A percentile compares a stretch with the other conserved stretches of the same genome.
Evolutionary conservation across 1,140 invertebrate species (phyloP).

Genomic region (Hycleus cichorii): DNA sequence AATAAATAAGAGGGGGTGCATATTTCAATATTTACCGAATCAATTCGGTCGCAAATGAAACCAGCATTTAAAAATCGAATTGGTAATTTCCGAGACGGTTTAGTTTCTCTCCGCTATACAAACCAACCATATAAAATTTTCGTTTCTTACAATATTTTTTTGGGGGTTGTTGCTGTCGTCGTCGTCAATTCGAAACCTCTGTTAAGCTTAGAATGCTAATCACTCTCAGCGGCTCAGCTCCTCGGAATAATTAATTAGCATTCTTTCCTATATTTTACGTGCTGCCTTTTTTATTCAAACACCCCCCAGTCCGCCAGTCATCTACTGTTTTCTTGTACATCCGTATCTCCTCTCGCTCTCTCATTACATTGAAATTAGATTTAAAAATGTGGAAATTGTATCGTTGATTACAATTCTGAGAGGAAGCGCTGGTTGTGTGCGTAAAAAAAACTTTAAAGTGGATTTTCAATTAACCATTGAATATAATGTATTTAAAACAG

Average conservation of each 20-base stretch:
- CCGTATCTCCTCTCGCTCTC: constrained; percentile 15
- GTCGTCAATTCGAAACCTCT: constrained; percentile 26
- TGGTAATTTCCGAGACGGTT: neutral
- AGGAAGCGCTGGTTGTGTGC: constrained; percentile 14
- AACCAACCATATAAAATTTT: too few relatives aligned
- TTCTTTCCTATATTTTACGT: constrained; percentile 42
- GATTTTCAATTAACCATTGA: constrained; percentile 40
- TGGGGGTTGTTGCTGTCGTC: neutral
- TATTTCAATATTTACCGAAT: constrained; percentile 39
- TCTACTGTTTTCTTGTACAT: constrained; percentile 10
- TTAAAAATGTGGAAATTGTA: constrained; percentile 44
- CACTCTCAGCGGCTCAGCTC: constrained; percentile 34
- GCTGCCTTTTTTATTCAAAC: constrained; percentile 32
- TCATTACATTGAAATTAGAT: constrained; percentile 44
- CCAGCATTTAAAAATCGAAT: constrained; percentile 13
- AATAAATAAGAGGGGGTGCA: constrained; percentile 39
- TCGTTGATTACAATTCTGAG: constrained; percentile 40
- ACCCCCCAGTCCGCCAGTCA: constrained; percentile 8
- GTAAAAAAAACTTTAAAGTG: constrained; percentile 36
- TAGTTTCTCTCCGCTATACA: neutral
- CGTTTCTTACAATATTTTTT: too few relatives aligned
- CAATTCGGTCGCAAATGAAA: constrained; percentile 31
- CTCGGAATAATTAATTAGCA: constrained; percentile 43
- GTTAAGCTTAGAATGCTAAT: constrained; percentile 38
- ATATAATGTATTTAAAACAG: constrained; percentile 39